Percentiles rank a stretch among this genome's conserved stretches.
Conservation (phyloP, 2,888 invertebrate genomes). For the Lithophane semibrunnea region DNA sequence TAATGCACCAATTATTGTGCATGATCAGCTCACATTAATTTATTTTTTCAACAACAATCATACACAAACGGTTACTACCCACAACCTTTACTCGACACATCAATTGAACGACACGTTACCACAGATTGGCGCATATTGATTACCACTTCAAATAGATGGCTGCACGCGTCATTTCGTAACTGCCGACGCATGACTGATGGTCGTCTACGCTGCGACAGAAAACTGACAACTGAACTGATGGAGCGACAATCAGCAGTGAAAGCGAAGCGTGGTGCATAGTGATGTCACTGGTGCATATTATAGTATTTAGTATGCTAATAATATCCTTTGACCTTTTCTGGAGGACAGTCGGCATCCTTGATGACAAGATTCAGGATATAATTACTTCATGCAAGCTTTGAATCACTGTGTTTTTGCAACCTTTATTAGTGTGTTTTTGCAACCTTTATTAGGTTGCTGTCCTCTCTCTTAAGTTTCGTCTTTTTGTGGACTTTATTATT, state of each 20-base stretch:
- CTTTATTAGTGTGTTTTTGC: background rate
- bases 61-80: background rate
- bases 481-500: background rate
- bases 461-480: background rate
- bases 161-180: constrained; percentile 57
- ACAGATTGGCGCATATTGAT: constrained; percentile 60
- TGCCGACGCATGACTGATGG: constrained; percentile 59
- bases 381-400: background rate
- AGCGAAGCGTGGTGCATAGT: constrained; percentile 47
- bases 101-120: constrained; percentile 32
- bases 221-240: constrained; percentile 65
- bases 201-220: constrained; percentile 50
- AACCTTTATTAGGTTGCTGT: too few species aligned
- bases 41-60: background rate
- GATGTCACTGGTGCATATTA: constrained; percentile 14
- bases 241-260: constrained; percentile 68
- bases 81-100: constrained; percentile 10
- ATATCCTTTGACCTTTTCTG: constrained; percentile 17
- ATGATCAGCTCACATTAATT: background rate
- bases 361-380: background rate
- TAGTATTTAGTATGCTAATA: constrained; percentile 11
- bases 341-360: background rate
- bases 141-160: constrained; percentile 56
- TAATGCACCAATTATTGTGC: background rate
- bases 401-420: background rate